Percentiles rank a stretch among this genome's conserved stretches.
Conservation (phyloP, 2,113 vertebrate genomes). For the Cryptotis parvus region DNA sequence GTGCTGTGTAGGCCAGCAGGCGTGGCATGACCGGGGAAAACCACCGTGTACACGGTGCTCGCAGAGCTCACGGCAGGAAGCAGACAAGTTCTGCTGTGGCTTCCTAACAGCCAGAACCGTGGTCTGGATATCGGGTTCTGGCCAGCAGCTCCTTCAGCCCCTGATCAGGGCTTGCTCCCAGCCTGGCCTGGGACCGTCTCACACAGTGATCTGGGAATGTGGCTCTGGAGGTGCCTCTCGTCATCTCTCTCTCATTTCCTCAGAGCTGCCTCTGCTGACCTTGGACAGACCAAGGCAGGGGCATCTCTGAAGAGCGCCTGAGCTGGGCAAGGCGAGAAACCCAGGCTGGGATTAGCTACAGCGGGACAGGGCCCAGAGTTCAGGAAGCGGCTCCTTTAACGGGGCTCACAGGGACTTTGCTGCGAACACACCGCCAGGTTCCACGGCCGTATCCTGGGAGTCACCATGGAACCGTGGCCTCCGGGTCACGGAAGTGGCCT, state of each 20-base stretch:
- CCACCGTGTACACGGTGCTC: neutral
- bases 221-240: neutral
- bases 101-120: neutral
- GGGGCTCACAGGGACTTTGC: neutral
- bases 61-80: constrained; percentile 23
- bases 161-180: too few relatives aligned
- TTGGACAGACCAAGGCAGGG: neutral
- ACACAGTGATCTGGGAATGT: neutral
- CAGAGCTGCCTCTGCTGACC: neutral
- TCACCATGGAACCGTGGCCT: neutral
- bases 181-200: too few relatives aligned
- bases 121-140: neutral
- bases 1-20: neutral
- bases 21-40: neutral
- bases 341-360: too few relatives aligned
- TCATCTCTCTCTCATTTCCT: neutral
- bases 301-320: neutral
- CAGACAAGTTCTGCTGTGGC: neutral
- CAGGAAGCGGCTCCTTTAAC: neutral
- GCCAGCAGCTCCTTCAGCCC: too few relatives aligned
- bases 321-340: too few relatives aligned
- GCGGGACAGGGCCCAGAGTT: neutral
- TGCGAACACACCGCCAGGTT: neutral
- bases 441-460: neutral
- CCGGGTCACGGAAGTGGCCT: neutral